Conservation (phyloP, 2,113 vertebrate genomes). For the Nibea coibor region DNA sequence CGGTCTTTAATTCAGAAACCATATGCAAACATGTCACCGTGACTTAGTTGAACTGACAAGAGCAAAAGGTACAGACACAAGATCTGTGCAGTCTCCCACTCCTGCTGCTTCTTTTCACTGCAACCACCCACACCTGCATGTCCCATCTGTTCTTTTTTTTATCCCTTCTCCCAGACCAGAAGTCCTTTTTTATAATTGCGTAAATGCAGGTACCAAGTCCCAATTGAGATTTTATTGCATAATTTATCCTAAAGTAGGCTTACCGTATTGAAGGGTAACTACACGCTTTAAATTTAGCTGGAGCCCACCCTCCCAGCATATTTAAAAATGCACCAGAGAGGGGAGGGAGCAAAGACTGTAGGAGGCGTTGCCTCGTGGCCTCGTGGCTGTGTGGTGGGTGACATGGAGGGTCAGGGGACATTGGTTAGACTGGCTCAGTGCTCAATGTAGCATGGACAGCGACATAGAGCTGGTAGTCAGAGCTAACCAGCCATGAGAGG, state of each 20-base stretch:
- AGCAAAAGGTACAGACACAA: not conserved
- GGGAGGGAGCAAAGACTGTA: not conserved
- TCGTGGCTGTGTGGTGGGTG: not conserved
- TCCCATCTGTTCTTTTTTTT: not conserved
- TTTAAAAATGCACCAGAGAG: not conserved
- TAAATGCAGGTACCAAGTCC: not conserved
- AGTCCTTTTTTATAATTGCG: not conserved
- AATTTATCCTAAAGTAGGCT: not conserved
- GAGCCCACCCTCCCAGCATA: not conserved
- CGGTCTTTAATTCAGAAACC: not conserved
- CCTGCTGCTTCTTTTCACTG: not conserved
- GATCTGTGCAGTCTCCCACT: not conserved
- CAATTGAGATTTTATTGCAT: not conserved
- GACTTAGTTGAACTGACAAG: not conserved
- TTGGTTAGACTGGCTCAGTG: not conserved
- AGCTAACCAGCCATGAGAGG: too few relatives aligned
- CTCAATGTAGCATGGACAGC: conserved; percentile 3
- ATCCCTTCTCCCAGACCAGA: not conserved
- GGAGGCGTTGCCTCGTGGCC: not conserved
- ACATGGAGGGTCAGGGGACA: not conserved
- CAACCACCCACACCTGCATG: not conserved
- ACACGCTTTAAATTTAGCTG: not conserved
- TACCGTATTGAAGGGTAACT: not conserved
- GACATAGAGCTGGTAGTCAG: not conserved
- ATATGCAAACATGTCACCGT: not conserved